Evolutionary conservation across 2,888 invertebrate genomes (phyloP).

Genomic region (Plemyria rubiginata): DNA sequence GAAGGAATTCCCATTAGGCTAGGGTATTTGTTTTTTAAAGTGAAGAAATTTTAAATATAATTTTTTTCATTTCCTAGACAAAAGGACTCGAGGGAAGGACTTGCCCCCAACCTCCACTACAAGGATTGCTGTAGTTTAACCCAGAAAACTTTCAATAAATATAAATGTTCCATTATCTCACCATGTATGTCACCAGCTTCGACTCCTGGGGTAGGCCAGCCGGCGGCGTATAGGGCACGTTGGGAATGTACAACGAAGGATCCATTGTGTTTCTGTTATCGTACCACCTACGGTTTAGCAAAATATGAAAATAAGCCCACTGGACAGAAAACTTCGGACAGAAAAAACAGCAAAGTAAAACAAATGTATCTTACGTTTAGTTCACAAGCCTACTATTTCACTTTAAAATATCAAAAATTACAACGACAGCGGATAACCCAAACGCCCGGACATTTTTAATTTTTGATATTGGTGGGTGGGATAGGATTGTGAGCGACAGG

Average conservation of each 20-base stretch:
- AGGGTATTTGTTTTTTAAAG: no score
- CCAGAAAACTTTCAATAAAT: background rate
- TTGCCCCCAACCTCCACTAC: no score
- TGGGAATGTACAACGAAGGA: slow-evolving; percentile 88
- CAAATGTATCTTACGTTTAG: slow-evolving; percentile 23
- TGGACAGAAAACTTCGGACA: background rate
- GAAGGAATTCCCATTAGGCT: no score
- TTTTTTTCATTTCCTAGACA: no score
- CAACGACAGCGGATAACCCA: slow-evolving; percentile 18
- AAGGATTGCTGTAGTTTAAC: no score
- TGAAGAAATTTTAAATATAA: no score
- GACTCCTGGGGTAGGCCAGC: slow-evolving; percentile 93
- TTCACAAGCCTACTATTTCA: slow-evolving; percentile 29
- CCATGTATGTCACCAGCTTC: slow-evolving; percentile 94
- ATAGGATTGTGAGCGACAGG: background rate
- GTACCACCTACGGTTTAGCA: slow-evolving; percentile 30
- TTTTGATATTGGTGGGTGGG: background rate
- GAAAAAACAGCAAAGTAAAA: background rate
- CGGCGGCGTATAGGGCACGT: slow-evolving; percentile 87
- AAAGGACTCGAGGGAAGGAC: no score
- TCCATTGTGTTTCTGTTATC: slow-evolving; percentile 85
- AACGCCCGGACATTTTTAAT: slow-evolving; percentile 24
- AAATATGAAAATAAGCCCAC: background rate
- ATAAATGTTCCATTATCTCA: slow-evolving; percentile 54
- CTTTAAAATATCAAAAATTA: slow-evolving; percentile 3